Evolutionary conservation across 2,797 vertebrate species (phyloP).

Genomic region (Podarcis siculus): DNA sequence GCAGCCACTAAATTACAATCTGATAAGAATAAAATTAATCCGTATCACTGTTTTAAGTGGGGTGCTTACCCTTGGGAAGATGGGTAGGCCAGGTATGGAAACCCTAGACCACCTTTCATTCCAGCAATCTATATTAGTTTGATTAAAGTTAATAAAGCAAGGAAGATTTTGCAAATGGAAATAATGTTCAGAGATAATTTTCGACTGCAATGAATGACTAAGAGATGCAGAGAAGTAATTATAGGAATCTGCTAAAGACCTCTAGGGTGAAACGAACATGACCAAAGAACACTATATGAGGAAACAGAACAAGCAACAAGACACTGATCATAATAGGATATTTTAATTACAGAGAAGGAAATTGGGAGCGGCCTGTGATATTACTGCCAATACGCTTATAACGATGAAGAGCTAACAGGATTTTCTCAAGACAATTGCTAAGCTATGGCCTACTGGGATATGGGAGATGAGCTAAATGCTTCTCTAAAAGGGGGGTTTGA

Average conservation of each 20-base stretch:
- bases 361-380: conserved; percentile 49
- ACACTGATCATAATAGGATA: conserved; percentile 49
- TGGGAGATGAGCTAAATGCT: not conserved
- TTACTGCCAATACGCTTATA: conserved; percentile 18
- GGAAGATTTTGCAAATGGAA: conserved; percentile 64
- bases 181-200: conserved; percentile 63
- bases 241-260: conserved; percentile 66
- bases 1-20: not conserved
- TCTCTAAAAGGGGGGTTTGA: not conserved
- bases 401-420: conserved; percentile 24
- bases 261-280: conserved; percentile 59
- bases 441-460: not conserved
- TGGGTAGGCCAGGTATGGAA: conserved; percentile 50
- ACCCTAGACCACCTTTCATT: conserved; percentile 60
- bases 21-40: conserved; percentile 57
- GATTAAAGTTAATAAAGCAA: conserved; percentile 69
- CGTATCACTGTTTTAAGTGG: conserved; percentile 49
- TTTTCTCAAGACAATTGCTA: conserved; percentile 37
- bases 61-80: conserved; percentile 55
- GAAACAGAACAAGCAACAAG: conserved; percentile 46
- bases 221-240: conserved; percentile 61
- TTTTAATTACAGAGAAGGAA: conserved; percentile 60
- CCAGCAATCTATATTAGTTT: conserved; percentile 51
- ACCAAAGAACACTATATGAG: conserved; percentile 43
- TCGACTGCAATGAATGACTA: conserved; percentile 53